Base-by-base conservation (phyloP, 2,113 vertebrate species). In the Cyanoramphus novaezelandiae region DNA sequence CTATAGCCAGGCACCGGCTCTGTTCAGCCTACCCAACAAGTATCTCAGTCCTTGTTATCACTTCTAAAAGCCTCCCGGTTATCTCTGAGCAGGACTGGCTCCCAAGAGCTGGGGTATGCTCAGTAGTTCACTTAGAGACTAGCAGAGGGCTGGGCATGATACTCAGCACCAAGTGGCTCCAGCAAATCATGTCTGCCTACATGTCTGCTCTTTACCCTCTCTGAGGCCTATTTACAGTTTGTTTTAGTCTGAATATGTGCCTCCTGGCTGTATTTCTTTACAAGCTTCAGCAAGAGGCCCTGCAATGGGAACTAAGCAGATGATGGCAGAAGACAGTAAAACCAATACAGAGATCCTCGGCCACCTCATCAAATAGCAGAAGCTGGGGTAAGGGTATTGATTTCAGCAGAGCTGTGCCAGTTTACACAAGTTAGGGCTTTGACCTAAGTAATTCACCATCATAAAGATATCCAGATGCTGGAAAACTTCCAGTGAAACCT, bases 331-430 rank as follows among this genome's bases (percentile, higher is more conserved):
- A 57, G 39, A 65, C 43, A 55, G 64, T 90, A 93, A 97, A 96
- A 79, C 78, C 91, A 69, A 50, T 57, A 57, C 29, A 50, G 80
- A 72, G 78, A 84, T 74, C n/a, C 72, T 20, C 49, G 84, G 49
- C 60, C 71, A 64, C 67, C 80, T 92, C 85, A 86, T 94, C 78
- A 93, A 84, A 86, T 59, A 96, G 67, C 60, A 78, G 63, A n/a
- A 78, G 78, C 75, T 78, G 64, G 84, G 0, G 3, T 17, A 63
- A 55, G 37, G 57, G 33, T 67, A 90, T 94, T 88, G 92, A 95
- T 95, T 96, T 95, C 77, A 82, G 95, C 70, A 78, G 79, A 86
- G 78, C 94, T 57, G 43, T 88, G 82, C 84, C 84, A 59, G 43
- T 91, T 85, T 63, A 64, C 20, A 67, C 82, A 78, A 94, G 68